Evolutionary conservation across 2,113 vertebrate genomes (phyloP).

Genomic region (Myiagra hebetior): DNA sequence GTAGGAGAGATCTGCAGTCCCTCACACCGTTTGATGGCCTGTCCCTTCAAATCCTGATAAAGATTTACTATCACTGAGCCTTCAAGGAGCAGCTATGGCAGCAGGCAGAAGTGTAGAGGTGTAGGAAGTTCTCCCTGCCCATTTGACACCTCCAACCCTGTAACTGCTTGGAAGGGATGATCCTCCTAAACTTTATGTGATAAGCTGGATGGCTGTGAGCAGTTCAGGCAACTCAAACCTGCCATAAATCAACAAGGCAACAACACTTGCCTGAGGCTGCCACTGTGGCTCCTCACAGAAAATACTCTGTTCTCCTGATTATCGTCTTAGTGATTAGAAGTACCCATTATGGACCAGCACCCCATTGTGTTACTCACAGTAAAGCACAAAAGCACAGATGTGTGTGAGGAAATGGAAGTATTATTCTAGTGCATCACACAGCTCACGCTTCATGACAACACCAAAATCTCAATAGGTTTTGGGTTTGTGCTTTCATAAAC

Average conservation of each 20-base stretch:
- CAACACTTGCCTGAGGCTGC: not conserved
- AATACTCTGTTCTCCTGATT: not conserved
- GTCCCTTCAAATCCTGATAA: not conserved
- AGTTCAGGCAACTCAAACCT: not conserved
- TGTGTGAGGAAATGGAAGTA: conserved; percentile 12
- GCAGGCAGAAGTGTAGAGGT: not conserved
- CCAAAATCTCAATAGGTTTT: conserved; percentile 25
- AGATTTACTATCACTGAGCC: not conserved
- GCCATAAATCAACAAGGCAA: conserved; percentile 15
- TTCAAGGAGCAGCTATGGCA: not conserved
- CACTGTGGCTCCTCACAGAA: not conserved
- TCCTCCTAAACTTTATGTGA: not conserved
- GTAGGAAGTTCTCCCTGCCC: not conserved
- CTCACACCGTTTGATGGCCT: not conserved
- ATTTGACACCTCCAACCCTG: not conserved
- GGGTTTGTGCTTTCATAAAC: conserved; percentile 15
- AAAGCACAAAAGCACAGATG: conserved; percentile 33
- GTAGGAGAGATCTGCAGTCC: not conserved
- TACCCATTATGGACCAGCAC: not conserved
- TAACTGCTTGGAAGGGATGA: not conserved
- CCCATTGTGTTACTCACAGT: conserved; percentile 6
- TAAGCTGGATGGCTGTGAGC: not conserved
- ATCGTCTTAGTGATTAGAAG: not conserved
- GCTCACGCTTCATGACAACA: conserved; percentile 10
- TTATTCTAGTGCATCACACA: not conserved